A percentile compares a stretch with the other conserved stretches of the same genome.
These are phyloP conservation scores for Bujurquina vittata DNA, from an alignment of 2,113 vertebrate species.

Conservation along the genomic window DNA sequence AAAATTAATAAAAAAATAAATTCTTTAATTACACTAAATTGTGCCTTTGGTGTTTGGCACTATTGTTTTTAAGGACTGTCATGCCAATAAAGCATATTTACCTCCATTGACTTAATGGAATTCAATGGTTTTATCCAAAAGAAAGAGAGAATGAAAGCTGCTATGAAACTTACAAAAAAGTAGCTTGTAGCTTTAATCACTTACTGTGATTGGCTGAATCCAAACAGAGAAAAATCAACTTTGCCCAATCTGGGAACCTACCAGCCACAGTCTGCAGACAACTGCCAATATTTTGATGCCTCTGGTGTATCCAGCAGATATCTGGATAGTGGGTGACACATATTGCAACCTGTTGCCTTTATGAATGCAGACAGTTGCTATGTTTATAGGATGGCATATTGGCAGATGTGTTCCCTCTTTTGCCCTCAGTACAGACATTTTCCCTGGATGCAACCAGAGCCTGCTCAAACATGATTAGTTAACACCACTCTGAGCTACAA, in stretches of 20 bases:
- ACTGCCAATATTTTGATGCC: not conserved
- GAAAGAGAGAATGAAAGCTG: not conserved
- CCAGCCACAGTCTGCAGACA: not conserved
- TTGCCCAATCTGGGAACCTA: not conserved
- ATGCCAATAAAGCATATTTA: not conserved
- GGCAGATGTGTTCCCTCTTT: not conserved
- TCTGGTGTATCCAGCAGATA: not conserved
- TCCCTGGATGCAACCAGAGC: not conserved
- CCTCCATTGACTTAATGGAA: too few species aligned
- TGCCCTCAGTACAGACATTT: not conserved
- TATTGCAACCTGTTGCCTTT: not conserved
- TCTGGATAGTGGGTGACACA: not conserved
- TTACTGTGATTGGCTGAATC: not conserved
- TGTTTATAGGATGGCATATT: not conserved
- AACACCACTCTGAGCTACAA: not conserved
- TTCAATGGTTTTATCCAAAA: fast-evolving
- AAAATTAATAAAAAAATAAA: not conserved
- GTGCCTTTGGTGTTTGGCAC: fast-evolving
- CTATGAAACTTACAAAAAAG: fast-evolving
- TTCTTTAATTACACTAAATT: not conserved
- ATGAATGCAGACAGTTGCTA: not conserved
- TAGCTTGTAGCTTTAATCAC: not conserved
- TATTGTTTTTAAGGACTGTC: not conserved
- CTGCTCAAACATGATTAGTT: not conserved
- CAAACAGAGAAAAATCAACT: not conserved